Conservation (phyloP, 2,797 vertebrate species). For the Cetoscarus ocellatus region DNA sequence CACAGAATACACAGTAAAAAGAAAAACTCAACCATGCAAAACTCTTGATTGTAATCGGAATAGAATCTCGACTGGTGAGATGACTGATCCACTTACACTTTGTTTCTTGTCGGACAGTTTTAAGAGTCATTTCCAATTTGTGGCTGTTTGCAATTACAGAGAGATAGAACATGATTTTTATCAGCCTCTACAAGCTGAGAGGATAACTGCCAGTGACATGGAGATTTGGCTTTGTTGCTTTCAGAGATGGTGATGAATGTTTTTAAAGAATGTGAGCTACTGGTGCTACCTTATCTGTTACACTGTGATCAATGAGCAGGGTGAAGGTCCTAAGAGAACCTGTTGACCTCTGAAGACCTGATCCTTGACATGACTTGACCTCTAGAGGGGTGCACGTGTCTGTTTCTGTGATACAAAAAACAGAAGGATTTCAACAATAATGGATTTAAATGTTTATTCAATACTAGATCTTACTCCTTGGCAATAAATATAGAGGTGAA, state of each 20-base stretch:
- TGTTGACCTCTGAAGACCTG: constrained; percentile 57
- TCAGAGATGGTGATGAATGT: constrained; percentile 11
- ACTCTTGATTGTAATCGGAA: constrained; percentile 17
- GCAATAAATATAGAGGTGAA: too few relatives aligned
- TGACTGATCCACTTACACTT: constrained; percentile 9
- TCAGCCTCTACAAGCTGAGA: background rate
- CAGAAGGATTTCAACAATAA: background rate
- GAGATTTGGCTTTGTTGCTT: constrained; percentile 1
- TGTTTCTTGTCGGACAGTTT: constrained; percentile 9
- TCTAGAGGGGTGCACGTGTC: constrained; percentile 13
- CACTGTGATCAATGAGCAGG: constrained; percentile 48
- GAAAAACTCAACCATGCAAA: constrained; percentile 17
- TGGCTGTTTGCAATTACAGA: constrained; percentile 16
- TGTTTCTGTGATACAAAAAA: constrained; percentile 9
- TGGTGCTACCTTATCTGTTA: constrained; percentile 49
- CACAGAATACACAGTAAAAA: constrained; percentile 11
- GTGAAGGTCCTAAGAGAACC: constrained; percentile 40
- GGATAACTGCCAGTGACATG: constrained; percentile 3
- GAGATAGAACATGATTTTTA: background rate
- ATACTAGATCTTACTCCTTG: too few relatives aligned
- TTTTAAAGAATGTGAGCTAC: constrained; percentile 36
- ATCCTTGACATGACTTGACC: constrained; percentile 58
- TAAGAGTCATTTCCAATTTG: background rate
- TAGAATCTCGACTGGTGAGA: background rate
- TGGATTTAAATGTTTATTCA: background rate